These are phyloP conservation scores for Cariama cristata DNA, from an alignment of 2,113 vertebrate species.

Conservation along the genomic window DNA sequence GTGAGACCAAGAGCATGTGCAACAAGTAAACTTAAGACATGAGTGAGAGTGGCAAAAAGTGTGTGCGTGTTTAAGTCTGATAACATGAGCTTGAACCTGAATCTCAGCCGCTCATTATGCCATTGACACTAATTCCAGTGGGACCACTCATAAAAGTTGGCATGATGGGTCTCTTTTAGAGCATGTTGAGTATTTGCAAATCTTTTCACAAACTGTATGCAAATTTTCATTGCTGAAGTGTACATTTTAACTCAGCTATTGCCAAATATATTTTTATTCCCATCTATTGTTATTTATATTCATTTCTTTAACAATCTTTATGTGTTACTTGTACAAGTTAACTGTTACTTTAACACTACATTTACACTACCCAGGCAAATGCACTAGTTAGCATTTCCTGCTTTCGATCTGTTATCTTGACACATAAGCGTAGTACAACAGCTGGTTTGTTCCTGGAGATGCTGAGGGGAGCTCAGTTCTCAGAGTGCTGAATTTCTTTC, in stretches of 20 bases:
- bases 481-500: constrained; percentile 76
- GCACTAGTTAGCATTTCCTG: constrained; percentile 83
- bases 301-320: neutral
- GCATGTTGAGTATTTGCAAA: neutral
- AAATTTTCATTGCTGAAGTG: neutral
- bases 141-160: neutral
- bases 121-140: neutral
- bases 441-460: constrained; percentile 75
- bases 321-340: constrained; percentile 16
- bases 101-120: neutral
- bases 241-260: neutral
- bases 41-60: neutral
- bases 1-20: neutral
- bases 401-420: constrained; percentile 75
- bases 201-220: neutral
- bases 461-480: constrained; percentile 69
- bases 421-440: constrained; percentile 65
- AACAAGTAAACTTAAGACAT: neutral
- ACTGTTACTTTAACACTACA: constrained; percentile 28
- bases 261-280: neutral
- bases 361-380: constrained; percentile 39
- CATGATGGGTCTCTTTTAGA: neutral
- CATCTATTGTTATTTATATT: neutral
- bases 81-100: neutral
- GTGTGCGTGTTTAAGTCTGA: neutral